These are phyloP conservation scores for Podargus strigoides DNA, from an alignment of 2,797 vertebrate genomes.

Conservation along the genomic window DNA sequence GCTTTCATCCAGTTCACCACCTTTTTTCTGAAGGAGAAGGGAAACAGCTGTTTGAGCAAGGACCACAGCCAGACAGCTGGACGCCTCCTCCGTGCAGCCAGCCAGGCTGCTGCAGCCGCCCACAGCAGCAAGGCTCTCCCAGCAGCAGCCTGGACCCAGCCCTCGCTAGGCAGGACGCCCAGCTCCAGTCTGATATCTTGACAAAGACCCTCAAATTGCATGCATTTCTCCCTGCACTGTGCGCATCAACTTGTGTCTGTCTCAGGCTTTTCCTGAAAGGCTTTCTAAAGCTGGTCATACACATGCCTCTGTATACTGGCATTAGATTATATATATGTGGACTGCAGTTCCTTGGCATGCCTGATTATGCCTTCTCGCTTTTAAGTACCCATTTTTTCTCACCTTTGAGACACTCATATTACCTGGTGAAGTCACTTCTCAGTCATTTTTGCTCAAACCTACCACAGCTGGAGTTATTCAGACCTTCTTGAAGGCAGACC, in stretches of 20 bases:
- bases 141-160: background rate
- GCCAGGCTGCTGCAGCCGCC: slow-evolving; percentile 1
- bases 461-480: background rate
- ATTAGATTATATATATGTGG: background rate
- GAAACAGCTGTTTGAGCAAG: slow-evolving; percentile 57
- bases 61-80: slow-evolving; percentile 56
- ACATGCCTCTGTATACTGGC: rapidly evolving
- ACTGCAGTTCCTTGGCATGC: background rate
- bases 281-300: background rate
- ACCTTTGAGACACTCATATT: background rate
- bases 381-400: background rate
- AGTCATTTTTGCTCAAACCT: background rate
- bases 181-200: background rate
- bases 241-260: background rate
- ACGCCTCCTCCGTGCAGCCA: background rate
- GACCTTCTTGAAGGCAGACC: background rate
- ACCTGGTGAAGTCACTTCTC: background rate
- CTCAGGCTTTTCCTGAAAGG: background rate
- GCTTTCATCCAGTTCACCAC: slow-evolving; percentile 54
- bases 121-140: background rate
- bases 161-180: rapidly evolving
- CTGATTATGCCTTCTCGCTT: background rate
- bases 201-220: background rate
- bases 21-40: slow-evolving; percentile 53
- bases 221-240: background rate